These are phyloP conservation scores for Pangasius djambal DNA, from an alignment of 2,797 vertebrate species.

Conservation along the genomic window DNA sequence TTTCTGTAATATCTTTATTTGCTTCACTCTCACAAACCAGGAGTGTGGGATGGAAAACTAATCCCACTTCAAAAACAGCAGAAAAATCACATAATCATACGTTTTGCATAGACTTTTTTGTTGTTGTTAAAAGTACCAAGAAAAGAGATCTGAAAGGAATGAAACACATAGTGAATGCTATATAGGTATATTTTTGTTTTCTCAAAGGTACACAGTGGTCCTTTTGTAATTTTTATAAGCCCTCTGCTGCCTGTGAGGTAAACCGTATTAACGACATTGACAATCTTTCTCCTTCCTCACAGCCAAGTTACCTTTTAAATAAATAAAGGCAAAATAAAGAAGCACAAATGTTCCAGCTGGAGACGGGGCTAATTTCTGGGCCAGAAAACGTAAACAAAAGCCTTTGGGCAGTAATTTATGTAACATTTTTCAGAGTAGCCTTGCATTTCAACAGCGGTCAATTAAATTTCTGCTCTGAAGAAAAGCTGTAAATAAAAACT, in stretches of 20 bases:
- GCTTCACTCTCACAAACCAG: background rate
- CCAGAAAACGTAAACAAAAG: background rate
- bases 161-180: background rate
- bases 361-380: background rate
- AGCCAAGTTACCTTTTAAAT: background rate
- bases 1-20: conserved; percentile 35
- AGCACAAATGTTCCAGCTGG: background rate
- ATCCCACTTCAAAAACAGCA: background rate
- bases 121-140: background rate
- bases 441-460: background rate
- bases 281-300: background rate
- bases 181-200: background rate
- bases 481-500: background rate
- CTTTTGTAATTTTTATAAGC: background rate
- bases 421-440: background rate
- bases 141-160: background rate
- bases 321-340: background rate
- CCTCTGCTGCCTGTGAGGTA: background rate
- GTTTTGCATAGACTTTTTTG: background rate
- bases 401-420: background rate
- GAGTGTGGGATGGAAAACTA: background rate
- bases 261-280: background rate
- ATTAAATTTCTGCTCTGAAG: background rate
- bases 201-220: background rate
- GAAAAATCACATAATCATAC: background rate